A percentile compares a stretch with the other conserved stretches of the same genome.
Evolutionary conservation across 2,113 vertebrate genomes (phyloP).

Genomic region (Talpa occidentalis): DNA sequence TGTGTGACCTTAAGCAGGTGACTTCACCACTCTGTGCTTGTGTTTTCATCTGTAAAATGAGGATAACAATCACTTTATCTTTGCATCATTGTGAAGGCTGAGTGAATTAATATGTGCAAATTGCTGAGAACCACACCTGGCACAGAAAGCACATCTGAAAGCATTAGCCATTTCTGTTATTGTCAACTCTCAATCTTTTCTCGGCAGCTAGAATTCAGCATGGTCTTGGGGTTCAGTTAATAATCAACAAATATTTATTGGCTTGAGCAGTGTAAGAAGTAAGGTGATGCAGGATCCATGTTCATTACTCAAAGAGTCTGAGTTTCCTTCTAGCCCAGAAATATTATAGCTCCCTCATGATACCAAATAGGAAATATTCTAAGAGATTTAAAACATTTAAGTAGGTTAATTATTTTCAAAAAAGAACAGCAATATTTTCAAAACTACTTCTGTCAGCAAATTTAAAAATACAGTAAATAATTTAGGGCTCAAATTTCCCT

Average conservation of each 20-base stretch:
- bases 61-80: too few relatives aligned
- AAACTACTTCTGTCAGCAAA: slow-evolving; percentile 79
- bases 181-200: not conserved
- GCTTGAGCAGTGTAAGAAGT: not conserved
- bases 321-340: not conserved
- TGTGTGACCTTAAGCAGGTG: not conserved
- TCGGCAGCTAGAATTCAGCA: not conserved
- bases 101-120: not conserved
- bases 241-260: not conserved
- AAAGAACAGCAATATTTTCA: slow-evolving; percentile 75
- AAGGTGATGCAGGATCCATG: not conserved
- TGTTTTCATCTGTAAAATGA: not conserved
- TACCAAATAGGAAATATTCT: slow-evolving; percentile 54
- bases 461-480: slow-evolving; percentile 84
- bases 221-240: not conserved
- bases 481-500: slow-evolving; percentile 80
- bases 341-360: not conserved
- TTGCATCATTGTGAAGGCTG: not conserved
- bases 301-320: not conserved
- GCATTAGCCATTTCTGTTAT: not conserved
- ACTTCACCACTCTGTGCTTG: not conserved
- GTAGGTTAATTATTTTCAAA: slow-evolving; percentile 82
- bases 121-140: not conserved
- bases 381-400: slow-evolving; percentile 79
- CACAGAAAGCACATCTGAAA: not conserved